A percentile compares a stretch with the other conserved stretches of the same genome.
These are phyloP conservation scores for Rallus crepitans DNA, from an alignment of 2,797 vertebrate species.

Conservation along the genomic window DNA sequence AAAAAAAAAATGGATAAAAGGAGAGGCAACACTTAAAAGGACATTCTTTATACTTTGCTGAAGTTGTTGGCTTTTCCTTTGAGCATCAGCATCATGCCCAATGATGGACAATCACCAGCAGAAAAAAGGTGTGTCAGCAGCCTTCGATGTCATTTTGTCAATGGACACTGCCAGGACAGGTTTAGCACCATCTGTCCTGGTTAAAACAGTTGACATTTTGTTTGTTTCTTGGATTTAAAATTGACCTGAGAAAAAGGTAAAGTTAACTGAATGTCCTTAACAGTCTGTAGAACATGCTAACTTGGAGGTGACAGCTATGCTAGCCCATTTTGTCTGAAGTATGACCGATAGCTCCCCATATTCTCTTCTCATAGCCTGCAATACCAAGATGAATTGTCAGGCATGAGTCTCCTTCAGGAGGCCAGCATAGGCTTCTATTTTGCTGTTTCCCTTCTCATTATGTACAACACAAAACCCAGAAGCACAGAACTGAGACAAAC, in stretches of 20 bases:
- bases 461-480: background rate
- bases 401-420: background rate
- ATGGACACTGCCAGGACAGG: background rate
- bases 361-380: background rate
- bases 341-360: accelerated
- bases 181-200: background rate
- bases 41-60: background rate
- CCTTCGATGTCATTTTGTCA: background rate
- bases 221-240: no score
- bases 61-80: background rate
- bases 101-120: accelerated
- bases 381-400: background rate
- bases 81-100: background rate
- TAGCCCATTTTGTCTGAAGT: background rate
- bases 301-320: background rate
- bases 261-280: background rate
- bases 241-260: no score
- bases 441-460: background rate
- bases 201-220: background rate
- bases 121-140: background rate
- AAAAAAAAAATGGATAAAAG: background rate
- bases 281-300: accelerated
- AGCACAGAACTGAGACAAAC: background rate
- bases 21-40: background rate
- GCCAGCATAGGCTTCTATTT: background rate